A percentile compares a stretch with the other conserved stretches of the same genome.
Evolutionary conservation across 2,888 invertebrate species (phyloP).

Genomic region (Emmelina monodactyla): DNA sequence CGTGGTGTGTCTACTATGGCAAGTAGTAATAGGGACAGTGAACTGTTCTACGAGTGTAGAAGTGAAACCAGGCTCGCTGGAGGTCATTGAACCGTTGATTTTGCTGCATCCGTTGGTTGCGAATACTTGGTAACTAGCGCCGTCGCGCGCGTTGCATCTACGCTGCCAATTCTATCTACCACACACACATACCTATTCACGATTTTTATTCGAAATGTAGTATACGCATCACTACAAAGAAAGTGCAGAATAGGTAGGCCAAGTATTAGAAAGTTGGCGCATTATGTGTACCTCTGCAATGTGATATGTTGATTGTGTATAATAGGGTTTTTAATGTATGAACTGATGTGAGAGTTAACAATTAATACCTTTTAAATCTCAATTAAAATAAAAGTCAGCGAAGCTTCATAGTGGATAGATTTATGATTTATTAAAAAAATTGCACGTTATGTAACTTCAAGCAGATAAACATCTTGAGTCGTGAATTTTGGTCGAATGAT

Average conservation of each 20-base stretch:
- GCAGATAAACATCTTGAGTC: too few relatives aligned
- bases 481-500: too few relatives aligned
- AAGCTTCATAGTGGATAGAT: too few relatives aligned
- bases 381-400: too few relatives aligned
- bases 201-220: constrained; percentile 43
- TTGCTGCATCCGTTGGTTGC: constrained; percentile 67
- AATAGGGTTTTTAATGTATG: too few relatives aligned
- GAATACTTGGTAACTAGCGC: constrained; percentile 55
- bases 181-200: constrained; percentile 44
- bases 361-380: too few relatives aligned
- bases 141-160: constrained; percentile 23
- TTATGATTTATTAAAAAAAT: too few relatives aligned
- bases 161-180: constrained; percentile 51
- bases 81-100: constrained; percentile 62
- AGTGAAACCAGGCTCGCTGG: constrained; percentile 59
- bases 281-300: constrained; percentile 13
- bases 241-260: constrained; percentile 26
- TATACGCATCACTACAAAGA: constrained; percentile 31
- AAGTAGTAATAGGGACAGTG: constrained; percentile 52
- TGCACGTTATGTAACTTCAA: too few relatives aligned
- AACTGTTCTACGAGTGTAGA: constrained; percentile 37
- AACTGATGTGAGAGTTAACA: too few relatives aligned
- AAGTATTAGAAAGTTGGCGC: constrained; percentile 37
- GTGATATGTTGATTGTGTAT: constrained; percentile 1
- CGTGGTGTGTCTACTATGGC: constrained; percentile 22